Conservation (phyloP, 37 sponge, comb jelly and placozoan species). For the Dysidea cf. avara region DNA sequence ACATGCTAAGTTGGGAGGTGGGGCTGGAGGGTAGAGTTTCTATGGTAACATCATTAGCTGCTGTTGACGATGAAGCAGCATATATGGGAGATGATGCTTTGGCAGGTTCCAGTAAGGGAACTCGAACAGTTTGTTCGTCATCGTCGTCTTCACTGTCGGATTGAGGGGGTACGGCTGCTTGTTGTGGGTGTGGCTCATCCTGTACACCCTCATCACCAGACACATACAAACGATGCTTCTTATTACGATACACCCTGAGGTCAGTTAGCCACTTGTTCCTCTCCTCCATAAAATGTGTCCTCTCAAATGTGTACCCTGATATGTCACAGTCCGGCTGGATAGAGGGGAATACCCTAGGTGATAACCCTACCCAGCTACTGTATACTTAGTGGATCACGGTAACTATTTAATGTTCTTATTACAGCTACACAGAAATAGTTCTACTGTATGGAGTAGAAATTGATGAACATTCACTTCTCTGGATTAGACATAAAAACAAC, state of each 20-base stretch:
- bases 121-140: background rate
- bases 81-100: no score
- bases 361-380: no score
- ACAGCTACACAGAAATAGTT: no score
- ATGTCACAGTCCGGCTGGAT: conserved; percentile 90
- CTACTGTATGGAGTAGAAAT: no score
- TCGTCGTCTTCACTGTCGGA: conserved; percentile 1
- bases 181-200: no score
- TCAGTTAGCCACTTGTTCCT: conserved; percentile 78
- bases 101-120: conserved; percentile 3
- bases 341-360: no score
- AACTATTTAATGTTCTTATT: background rate
- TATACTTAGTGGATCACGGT: no score
- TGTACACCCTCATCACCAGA: no score
- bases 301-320: conserved; percentile 97
- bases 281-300: conserved; percentile 96
- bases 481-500: no score
- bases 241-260: conserved; percentile 60
- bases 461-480: no score
- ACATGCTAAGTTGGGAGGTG: conserved; percentile 10
- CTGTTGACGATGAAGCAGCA: background rate
- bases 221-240: background rate
- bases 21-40: background rate
- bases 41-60: background rate
- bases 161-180: no score